These are phyloP conservation scores for Phaethon lepturus DNA, from an alignment of 2,113 vertebrate genomes.

Conservation along the genomic window DNA sequence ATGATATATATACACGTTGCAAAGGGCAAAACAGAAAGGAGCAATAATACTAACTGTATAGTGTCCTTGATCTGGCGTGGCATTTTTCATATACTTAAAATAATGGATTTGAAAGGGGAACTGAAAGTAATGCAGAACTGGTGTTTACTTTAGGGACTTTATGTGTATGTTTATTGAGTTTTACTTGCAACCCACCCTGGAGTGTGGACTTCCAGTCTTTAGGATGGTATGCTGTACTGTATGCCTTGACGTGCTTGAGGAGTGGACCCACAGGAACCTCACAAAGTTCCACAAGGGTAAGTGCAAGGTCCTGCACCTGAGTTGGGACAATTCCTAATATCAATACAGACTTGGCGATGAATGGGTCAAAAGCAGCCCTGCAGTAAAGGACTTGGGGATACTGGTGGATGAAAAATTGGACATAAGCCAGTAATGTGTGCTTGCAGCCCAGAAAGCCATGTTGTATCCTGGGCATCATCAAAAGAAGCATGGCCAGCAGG, in stretches of 20 bases:
- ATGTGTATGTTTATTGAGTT: neutral
- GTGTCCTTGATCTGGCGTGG: neutral
- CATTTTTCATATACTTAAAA: neutral
- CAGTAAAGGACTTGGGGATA: neutral
- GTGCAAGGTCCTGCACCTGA: neutral
- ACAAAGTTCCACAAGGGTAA: neutral
- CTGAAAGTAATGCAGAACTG: neutral
- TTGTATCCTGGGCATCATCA: neutral
- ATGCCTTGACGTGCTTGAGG: neutral
- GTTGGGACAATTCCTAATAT: neutral
- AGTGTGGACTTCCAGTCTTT: neutral
- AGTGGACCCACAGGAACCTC: neutral
- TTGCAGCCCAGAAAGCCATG: neutral
- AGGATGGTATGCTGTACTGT: neutral
- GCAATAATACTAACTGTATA: neutral
- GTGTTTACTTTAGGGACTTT: neutral
- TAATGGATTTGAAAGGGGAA: neutral
- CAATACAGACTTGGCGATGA: neutral
- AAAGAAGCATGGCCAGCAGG: neutral
- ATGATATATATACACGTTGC: neutral
- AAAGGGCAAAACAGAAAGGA: slow-evolving; percentile 1
- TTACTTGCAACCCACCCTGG: neutral
- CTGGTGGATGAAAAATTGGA: neutral
- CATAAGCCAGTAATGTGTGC: rapidly evolving
- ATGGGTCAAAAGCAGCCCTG: neutral